Evolutionary conservation across 2,113 vertebrate genomes (phyloP), one percentile per base, ranked within the genome.

Genomic region (Poecilia latipinna): DNA sequence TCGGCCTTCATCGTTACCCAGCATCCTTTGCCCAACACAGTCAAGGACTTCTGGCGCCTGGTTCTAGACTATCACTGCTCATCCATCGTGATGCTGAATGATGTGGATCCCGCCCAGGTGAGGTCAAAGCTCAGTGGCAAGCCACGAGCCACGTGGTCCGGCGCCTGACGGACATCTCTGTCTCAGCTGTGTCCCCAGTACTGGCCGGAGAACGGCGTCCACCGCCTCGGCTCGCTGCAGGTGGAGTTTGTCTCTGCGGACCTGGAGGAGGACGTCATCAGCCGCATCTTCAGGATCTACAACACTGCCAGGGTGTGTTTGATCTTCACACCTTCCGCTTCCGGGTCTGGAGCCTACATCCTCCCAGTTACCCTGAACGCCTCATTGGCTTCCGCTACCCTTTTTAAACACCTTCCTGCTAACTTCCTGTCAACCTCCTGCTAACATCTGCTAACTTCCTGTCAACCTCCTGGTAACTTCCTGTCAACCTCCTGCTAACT

Each of bases 1-100:
- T 98, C 97, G 0, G 97, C 98, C 3, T 99, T 99, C 90, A 99
- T 99, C 84, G 97, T 99, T 85, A 99, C 97, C 0, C 98, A 99
- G 90, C 98, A 99, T 92, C 98, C 98, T 74, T 92, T 99, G 91
- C 98, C 98, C 74, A 99, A 99, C 93, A 99, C 98, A 0, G 97
- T 99, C 75, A 99, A 99, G 86, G 98, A 99, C 89, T 99, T 99
- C 93, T 99, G 98, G 98, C 95, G 98, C 61, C 94, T 99, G 78
- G 97, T 98, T 75, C 93, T 99, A 51, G 97, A 99, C 90, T 99
- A 99, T 60, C 97, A 99, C 94, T 99, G 97, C 75, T 98, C 97
- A 0, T 98, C 98, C 28, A 96, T 99, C 10, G 97, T 99, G 70
- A 99, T 99, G 98, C 93, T 99, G 61, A 99, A 99, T 0, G 97